phyloP scores from a whole-genome alignment of 2,797 vertebrate genomes.

The Paramormyrops hopkinsi region DNA sequence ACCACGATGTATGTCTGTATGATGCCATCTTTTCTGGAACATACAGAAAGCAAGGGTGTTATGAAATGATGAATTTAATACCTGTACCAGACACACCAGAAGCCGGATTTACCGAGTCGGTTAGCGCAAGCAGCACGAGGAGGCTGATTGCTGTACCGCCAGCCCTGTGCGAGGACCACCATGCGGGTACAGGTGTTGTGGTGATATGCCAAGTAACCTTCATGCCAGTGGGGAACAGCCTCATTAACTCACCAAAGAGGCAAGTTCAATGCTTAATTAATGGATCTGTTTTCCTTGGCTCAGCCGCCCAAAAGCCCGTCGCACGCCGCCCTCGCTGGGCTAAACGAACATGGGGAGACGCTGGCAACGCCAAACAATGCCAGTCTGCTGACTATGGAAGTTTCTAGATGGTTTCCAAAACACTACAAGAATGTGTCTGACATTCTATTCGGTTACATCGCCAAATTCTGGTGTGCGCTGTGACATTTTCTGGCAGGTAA shows the following conservation, averaged over 20 bases:
- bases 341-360: neutral
- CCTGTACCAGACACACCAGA: too few relatives aligned
- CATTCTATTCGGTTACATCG: neutral
- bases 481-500: neutral
- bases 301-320: neutral
- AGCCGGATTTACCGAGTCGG: neutral
- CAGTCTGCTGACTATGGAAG: neutral
- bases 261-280: slow-evolving; percentile 23
- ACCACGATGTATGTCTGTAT: neutral
- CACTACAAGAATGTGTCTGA: neutral
- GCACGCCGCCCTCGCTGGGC: neutral
- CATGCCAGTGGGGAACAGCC: slow-evolving; percentile 16
- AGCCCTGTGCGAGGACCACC: neutral
- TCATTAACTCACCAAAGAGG: slow-evolving; percentile 23
- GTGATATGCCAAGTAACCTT: slow-evolving; percentile 18
- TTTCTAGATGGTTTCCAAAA: neutral
- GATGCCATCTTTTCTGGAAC: neutral
- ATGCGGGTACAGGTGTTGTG: slow-evolving; percentile 11
- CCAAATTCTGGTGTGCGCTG: neutral
- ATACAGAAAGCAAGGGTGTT: neutral
- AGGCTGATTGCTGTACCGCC: neutral
- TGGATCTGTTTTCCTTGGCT: slow-evolving; percentile 16
- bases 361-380: neutral
- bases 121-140: neutral
- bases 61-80: neutral